These are phyloP conservation scores for Hestina assimilis DNA, from an alignment of 1,140 invertebrate genomes.

Conservation along the genomic window DNA sequence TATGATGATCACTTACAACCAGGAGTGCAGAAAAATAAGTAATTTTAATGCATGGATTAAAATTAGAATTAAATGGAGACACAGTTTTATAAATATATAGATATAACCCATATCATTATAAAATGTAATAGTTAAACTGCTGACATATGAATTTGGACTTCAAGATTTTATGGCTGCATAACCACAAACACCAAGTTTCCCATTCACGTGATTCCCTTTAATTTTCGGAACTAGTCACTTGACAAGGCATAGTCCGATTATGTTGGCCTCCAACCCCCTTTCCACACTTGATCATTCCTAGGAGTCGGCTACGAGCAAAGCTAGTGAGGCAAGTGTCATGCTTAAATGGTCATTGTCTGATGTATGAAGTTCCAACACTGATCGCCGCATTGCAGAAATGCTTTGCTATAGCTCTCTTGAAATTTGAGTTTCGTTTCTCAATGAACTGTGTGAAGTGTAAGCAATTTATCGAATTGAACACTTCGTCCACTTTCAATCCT, in stretches of 20 bases:
- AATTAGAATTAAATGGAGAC: too few species aligned
- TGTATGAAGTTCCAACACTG: conserved; percentile 7
- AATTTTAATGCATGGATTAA: too few species aligned
- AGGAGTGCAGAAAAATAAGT: too few species aligned
- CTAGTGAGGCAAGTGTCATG: conserved; percentile 6
- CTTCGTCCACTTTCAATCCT: too few species aligned
- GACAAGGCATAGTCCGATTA: conserved; percentile 1
- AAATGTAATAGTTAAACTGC: too few species aligned
- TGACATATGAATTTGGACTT: background rate
- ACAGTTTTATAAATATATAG: too few species aligned
- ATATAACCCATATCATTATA: too few species aligned
- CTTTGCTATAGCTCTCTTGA: background rate
- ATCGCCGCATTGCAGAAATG: conserved; percentile 7
- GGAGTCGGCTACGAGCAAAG: background rate
- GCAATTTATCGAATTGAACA: too few species aligned
- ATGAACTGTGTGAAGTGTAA: background rate
- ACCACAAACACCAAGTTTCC: background rate
- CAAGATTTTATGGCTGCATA: background rate
- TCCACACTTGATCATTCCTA: conserved; percentile 1
- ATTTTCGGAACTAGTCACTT: conserved; percentile 1
- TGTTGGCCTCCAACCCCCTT: conserved; percentile 4
- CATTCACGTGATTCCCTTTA: conserved; percentile 7
- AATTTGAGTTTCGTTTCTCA: background rate
- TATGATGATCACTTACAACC: too few species aligned
- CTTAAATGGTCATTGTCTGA: background rate